phyloP scores from a whole-genome alignment of 1,140 invertebrate genomes.

The Aphaenogaster floridana region DNA sequence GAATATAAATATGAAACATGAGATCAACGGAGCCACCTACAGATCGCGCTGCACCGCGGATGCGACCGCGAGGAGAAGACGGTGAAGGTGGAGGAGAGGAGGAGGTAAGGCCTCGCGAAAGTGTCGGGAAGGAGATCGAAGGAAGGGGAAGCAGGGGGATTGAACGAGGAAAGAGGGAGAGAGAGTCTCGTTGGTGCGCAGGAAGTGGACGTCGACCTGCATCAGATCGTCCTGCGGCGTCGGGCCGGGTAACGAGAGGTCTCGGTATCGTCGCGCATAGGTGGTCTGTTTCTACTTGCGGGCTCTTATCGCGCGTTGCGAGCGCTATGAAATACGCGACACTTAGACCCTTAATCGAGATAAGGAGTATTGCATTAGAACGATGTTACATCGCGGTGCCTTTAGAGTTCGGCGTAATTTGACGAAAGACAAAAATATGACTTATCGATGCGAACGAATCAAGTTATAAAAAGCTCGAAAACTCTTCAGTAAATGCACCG shows the following conservation, averaged over 20 bases:
- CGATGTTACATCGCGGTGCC: background rate
- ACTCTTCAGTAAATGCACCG: background rate
- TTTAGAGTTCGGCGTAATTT: background rate
- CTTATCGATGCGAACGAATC: background rate
- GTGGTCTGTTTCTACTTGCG: constrained; percentile 40
- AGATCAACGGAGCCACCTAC: constrained; percentile 77
- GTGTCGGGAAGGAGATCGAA: background rate
- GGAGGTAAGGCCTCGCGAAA: constrained; percentile 1
- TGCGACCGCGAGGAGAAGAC: constrained; percentile 18
- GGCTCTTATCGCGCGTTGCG: constrained; percentile 28
- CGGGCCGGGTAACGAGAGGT: constrained; percentile 43
- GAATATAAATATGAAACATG: constrained; percentile 78
- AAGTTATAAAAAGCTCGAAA: background rate
- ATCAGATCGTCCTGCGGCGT: constrained; percentile 58
- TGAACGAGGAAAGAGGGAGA: background rate
- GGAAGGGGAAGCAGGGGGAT: background rate
- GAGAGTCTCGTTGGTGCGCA: constrained; percentile 22
- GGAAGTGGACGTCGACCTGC: constrained; percentile 35
- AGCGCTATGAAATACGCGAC: constrained; percentile 41
- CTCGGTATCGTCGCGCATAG: constrained; percentile 41
- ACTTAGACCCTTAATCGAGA: constrained; percentile 38
- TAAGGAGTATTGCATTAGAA: background rate
- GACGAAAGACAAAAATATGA: background rate
- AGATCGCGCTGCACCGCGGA: constrained; percentile 61
- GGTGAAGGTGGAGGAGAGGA: background rate